Evolutionary conservation across 2,888 invertebrate genomes (phyloP).

Genomic region (Drosophila nigricruria): DNA sequence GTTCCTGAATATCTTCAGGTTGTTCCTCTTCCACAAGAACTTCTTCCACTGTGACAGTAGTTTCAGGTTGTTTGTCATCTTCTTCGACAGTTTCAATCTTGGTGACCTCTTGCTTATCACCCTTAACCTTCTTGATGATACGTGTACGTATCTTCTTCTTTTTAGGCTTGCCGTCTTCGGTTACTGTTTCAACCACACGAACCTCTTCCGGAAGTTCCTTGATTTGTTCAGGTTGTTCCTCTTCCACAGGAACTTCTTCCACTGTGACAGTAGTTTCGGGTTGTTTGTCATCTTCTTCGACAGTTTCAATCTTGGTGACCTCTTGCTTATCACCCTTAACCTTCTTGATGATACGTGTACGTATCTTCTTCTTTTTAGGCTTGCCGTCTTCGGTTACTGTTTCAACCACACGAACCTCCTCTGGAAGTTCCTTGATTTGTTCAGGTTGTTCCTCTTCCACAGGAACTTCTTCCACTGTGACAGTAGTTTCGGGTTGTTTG

Average conservation of each 20-base stretch:
- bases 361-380: conserved; percentile 46
- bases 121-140: conserved; percentile 49
- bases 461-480: conserved; percentile 23
- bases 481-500: conserved; percentile 32
- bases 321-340: conserved; percentile 51
- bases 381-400: conserved; percentile 41
- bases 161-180: conserved; percentile 5
- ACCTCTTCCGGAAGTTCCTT: conserved; percentile 2
- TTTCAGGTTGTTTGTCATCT: conserved; percentile 3
- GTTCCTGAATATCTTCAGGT: conserved; percentile 22
- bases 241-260: conserved; percentile 26
- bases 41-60: conserved; percentile 7
- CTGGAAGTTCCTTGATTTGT: conserved; percentile 33
- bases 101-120: conserved; percentile 51
- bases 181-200: conserved; percentile 1
- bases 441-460: conserved; percentile 17
- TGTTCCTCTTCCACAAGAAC: not conserved
- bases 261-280: conserved; percentile 46
- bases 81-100: conserved; percentile 40
- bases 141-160: conserved; percentile 15
- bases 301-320: conserved; percentile 51
- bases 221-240: conserved; percentile 5
- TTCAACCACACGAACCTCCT: conserved; percentile 41
- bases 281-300: conserved; percentile 43
- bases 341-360: conserved; percentile 51